A percentile compares a stretch with the other conserved stretches of the same genome.
Evolutionary conservation across 2,888 invertebrate genomes (phyloP).

Genomic region (Eremobia ochroleuca): DNA sequence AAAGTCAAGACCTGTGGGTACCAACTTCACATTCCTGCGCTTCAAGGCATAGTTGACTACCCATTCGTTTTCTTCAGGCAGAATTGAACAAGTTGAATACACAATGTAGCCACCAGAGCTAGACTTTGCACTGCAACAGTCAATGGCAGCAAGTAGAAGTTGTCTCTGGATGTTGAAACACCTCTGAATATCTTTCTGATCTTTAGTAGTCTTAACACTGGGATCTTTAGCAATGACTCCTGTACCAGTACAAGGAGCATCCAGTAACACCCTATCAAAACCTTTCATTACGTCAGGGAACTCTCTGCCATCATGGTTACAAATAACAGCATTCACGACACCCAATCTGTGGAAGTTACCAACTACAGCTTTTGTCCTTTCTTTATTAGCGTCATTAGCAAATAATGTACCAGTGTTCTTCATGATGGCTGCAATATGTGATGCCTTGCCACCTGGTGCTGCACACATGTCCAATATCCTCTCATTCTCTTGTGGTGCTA

Average conservation of each 20-base stretch:
- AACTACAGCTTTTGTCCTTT: slow-evolving; percentile 97
- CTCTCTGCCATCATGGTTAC: slow-evolving; percentile 97
- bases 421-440: slow-evolving; percentile 99
- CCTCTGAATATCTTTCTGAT: slow-evolving; percentile 96
- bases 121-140: slow-evolving; percentile 98
- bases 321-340: slow-evolving; percentile 97
- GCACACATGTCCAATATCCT: slow-evolving; percentile 98
- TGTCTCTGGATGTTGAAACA: slow-evolving; percentile 98
- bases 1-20: slow-evolving; percentile 98
- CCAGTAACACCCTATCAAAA: slow-evolving; percentile 98
- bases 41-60: slow-evolving; percentile 98
- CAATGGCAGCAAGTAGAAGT: slow-evolving; percentile 98
- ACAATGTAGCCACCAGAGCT: slow-evolving; percentile 98
- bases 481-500: slow-evolving; percentile 99
- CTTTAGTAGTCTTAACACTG: slow-evolving; percentile 98
- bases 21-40: slow-evolving; percentile 97
- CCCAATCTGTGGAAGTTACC: slow-evolving; percentile 99
- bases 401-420: slow-evolving; percentile 99
- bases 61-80: slow-evolving; percentile 99
- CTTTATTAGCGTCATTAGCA: slow-evolving; percentile 98
- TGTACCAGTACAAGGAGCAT: slow-evolving; percentile 99
- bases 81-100: slow-evolving; percentile 99
- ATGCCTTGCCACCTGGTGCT: slow-evolving; percentile 99
- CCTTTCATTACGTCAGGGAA: slow-evolving; percentile 96
- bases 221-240: slow-evolving; percentile 99